These are phyloP conservation scores for Phragmatobia fuliginosa DNA, from an alignment of 2,888 invertebrate genomes.

Conservation along the genomic window DNA sequence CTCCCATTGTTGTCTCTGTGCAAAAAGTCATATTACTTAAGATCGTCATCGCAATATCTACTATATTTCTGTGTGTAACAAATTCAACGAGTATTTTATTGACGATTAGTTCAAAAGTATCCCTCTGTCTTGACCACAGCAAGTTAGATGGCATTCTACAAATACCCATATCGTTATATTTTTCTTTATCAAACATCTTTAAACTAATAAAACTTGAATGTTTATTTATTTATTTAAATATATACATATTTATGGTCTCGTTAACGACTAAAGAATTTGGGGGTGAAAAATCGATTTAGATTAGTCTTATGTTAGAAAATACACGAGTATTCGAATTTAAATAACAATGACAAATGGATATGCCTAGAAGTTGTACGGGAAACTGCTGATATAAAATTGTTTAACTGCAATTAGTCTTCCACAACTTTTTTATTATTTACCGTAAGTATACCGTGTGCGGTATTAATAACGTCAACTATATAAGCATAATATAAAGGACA, in stretches of 20 bases:
- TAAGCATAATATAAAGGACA: no score
- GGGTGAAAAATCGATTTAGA: no score
- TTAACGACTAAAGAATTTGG: no score
- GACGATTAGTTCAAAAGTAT: not conserved
- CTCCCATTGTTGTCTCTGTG: slow-evolving; percentile 77
- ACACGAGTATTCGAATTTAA: not conserved
- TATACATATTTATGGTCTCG: not conserved
- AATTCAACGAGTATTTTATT: not conserved
- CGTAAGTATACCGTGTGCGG: no score
- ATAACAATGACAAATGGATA: not conserved
- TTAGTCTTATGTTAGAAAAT: no score
- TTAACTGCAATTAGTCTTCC: not conserved
- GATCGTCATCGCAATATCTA: no score
- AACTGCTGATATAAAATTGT: not conserved
- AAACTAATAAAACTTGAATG: no score
- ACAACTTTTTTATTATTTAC: not conserved
- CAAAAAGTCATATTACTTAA: not conserved
- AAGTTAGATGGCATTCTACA: not conserved
- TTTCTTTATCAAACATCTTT: no score
- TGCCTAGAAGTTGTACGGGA: not conserved
- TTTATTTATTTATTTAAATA: no score
- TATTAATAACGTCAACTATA: no score
- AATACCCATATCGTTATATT: not conserved
- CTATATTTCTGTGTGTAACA: not conserved
- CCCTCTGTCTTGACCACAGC: not conserved